Evolutionary conservation across 1,140 invertebrate genomes (phyloP).

Genomic region (Eurytemora carolleeae): DNA sequence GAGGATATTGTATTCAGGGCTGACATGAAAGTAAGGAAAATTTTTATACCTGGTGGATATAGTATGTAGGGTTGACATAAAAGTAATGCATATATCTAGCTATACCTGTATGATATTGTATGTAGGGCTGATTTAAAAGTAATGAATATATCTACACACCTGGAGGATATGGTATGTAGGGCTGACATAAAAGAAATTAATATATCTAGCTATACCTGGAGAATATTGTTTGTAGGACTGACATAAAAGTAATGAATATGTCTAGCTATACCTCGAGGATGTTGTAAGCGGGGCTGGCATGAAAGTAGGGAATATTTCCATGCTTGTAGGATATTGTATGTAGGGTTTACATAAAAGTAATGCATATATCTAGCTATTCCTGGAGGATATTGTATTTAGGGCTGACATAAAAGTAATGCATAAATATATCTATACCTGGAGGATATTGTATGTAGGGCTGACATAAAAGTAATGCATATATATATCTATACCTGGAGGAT

Average conservation of each 20-base stretch:
- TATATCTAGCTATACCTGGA: not conserved
- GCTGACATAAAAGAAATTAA: not conserved
- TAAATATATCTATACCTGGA: not conserved
- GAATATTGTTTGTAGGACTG: not conserved
- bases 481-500: conserved; percentile 26
- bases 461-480: not conserved
- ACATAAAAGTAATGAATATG: too few species aligned
- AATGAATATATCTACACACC: not conserved
- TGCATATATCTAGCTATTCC: too few species aligned
- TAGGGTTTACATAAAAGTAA: not conserved
- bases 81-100: too few species aligned
- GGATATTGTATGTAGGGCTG: not conserved
- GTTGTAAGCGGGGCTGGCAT: not conserved
- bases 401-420: not conserved
- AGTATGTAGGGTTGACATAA: not conserved
- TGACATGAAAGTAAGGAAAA: not conserved
- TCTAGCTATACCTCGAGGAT: not conserved
- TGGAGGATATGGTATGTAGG: not conserved
- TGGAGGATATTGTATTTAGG: not conserved
- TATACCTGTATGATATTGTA: not conserved
- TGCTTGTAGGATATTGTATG: not conserved
- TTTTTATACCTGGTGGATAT: not conserved
- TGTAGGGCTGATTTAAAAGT: not conserved
- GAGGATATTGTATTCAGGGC: not conserved
- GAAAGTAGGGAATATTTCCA: not conserved